A percentile compares a stretch with the other conserved stretches of the same genome.
phyloP scores from a whole-genome alignment of 1,140 invertebrate genomes.

The Ridgeia piscesae region DNA sequence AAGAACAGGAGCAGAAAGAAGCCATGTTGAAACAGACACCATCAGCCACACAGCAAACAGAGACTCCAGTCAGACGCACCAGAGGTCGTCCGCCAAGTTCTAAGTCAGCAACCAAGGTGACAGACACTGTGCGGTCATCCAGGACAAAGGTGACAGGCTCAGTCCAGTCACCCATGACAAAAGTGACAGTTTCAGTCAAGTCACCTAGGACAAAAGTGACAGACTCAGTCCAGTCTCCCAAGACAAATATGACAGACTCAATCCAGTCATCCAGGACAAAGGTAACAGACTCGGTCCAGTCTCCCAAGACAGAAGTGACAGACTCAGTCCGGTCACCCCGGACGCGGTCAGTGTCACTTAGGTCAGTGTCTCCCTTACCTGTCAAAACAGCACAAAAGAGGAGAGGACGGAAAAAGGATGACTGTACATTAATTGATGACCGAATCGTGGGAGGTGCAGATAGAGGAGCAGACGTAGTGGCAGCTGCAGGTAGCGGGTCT shows the following conservation, averaged over 20 bases:
- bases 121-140: background rate
- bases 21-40: background rate
- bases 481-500: too few relatives aligned
- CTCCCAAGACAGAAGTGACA: too few relatives aligned
- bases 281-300: too few relatives aligned
- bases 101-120: background rate
- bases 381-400: background rate
- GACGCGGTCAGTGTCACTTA: background rate
- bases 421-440: background rate
- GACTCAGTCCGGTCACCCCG: too few relatives aligned
- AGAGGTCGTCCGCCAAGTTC: background rate
- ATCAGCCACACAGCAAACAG: background rate
- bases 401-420: background rate
- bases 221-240: background rate
- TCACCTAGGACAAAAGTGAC: background rate
- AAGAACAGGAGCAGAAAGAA: background rate
- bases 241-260: background rate
- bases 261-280: background rate
- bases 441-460: too few relatives aligned
- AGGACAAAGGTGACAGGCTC: background rate
- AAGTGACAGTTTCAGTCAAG: background rate
- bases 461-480: too few relatives aligned
- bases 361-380: background rate
- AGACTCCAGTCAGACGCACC: background rate
- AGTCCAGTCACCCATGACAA: background rate